These are phyloP conservation scores for Lepidurus apus DNA, from an alignment of 1,140 invertebrate species.

Conservation along the genomic window DNA sequence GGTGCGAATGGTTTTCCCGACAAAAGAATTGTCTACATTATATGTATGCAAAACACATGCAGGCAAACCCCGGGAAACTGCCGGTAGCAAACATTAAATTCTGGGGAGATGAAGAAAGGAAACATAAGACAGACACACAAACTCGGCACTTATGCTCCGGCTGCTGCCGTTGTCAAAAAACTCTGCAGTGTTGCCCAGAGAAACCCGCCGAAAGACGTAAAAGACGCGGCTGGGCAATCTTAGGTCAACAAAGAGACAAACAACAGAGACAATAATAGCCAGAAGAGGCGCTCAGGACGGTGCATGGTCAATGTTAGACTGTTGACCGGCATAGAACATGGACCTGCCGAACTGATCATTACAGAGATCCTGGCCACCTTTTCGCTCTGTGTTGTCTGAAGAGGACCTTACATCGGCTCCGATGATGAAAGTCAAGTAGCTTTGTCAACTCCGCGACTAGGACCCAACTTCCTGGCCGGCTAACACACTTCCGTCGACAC, in stretches of 20 bases:
- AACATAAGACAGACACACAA: not conserved
- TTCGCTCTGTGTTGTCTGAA: not conserved
- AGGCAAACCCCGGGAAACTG: not conserved
- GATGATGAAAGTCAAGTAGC: not conserved
- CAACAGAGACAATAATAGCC: slow-evolving; percentile 8
- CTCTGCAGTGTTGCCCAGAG: not conserved
- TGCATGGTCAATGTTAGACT: not conserved
- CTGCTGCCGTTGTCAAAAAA: not conserved
- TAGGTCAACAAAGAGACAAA: slow-evolving; percentile 14
- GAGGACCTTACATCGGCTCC: not conserved
- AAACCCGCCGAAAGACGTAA: not conserved
- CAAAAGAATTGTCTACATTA: not conserved
- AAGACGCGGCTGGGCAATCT: not conserved
- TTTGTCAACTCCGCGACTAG: not conserved
- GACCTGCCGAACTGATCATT: not conserved
- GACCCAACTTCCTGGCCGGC: slow-evolving; percentile 1
- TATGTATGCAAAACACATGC: not conserved
- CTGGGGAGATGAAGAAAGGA: not conserved
- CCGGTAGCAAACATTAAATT: not conserved
- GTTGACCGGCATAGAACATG: slow-evolving; percentile 1
- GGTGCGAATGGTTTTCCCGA: too few species aligned
- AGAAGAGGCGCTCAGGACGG: not conserved
- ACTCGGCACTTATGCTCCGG: not conserved
- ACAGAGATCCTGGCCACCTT: not conserved
- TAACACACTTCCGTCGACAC: slow-evolving; percentile 18